A percentile compares a stretch with the other conserved stretches of the same genome.
Evolutionary conservation across 2,113 vertebrate species (phyloP).

Genomic region (Pluvianellus socialis): DNA sequence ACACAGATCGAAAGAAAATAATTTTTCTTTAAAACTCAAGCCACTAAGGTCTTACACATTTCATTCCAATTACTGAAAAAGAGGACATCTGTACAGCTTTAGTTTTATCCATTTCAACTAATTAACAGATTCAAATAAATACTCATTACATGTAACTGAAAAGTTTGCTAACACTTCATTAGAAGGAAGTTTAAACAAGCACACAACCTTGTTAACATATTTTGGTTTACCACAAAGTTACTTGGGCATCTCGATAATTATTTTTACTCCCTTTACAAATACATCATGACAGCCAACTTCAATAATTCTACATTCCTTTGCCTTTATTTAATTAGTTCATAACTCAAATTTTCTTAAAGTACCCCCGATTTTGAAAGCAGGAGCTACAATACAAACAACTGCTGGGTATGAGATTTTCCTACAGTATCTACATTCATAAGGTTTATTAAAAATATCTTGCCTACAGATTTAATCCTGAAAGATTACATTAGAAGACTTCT

Average conservation of each 20-base stretch:
- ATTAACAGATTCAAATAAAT: constrained; percentile 74
- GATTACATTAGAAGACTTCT: background rate
- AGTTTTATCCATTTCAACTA: constrained; percentile 61
- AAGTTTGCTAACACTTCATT: constrained; percentile 78
- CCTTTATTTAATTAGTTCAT: constrained; percentile 28
- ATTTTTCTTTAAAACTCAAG: constrained; percentile 74
- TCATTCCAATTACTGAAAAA: constrained; percentile 65
- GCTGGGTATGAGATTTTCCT: background rate
- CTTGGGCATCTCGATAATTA: constrained; percentile 47
- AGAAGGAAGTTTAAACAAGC: constrained; percentile 75
- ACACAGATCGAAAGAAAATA: constrained; percentile 72
- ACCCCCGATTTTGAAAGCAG: background rate
- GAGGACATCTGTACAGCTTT: constrained; percentile 66
- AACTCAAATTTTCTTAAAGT: constrained; percentile 25
- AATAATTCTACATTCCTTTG: constrained; percentile 49
- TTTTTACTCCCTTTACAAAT: constrained; percentile 64
- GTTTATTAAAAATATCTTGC: background rate
- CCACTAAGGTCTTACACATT: constrained; percentile 63
- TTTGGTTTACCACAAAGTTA: constrained; percentile 70
- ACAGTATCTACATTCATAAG: background rate
- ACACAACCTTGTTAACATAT: constrained; percentile 72
- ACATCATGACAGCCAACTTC: constrained; percentile 51
- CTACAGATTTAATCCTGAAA: background rate
- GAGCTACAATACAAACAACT: background rate
- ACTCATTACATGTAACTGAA: constrained; percentile 65